Base-by-base conservation (phyloP, 2,113 vertebrate species). In the Mormyrus lacerda region DNA sequence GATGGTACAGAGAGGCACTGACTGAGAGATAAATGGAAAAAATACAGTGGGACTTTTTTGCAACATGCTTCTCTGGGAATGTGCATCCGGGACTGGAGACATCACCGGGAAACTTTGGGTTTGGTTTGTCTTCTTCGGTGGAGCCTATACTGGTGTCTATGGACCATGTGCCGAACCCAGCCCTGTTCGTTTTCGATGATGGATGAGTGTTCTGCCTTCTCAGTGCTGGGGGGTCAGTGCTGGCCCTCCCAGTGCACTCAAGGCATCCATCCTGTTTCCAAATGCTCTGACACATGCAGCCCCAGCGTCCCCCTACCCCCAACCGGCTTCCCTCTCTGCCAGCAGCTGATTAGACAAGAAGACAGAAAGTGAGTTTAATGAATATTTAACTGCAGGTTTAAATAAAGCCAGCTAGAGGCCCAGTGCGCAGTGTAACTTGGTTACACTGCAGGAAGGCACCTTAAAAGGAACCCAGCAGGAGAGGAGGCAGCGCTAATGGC, bases 331-430 rank as follows among this genome's bases (percentile, higher is more conserved):
- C 44, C 44, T 47, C 15, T 47, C 47, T 47, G 24, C 8, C 45
- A 47, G 10, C 45, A 85, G 82, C 82, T 84, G 44, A 47, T 27
- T 85, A 48, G 83, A 85, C 83, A 11, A 48, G 4, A 48, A 48
- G 44, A 13, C 83, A 85, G 44, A 84, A 44, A 47, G 39, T 48
- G 83, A 85, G 19, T 85, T 85, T 85, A 85, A 85, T 85, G 83
- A 48, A 85, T 47, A 48, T 85, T 85, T 45, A 48, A 47, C 45
- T 85, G 24, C 5, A 48, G 47, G 45, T 76, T 76, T 76, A 76
- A 76, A 39, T 76, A 76, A 76, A 35, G 27, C 35, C 69, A 39
- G 15, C 15, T 1, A 39, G 69, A 76, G 15, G 13, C 69, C 65
- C n/a, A 31, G 31, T 11, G 65, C 27, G 11, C n/a, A 73, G 31